Evolutionary conservation across 2,797 vertebrate species (phyloP), one percentile per base, ranked within the genome.

Genomic region (Enteromius mattozi): DNA sequence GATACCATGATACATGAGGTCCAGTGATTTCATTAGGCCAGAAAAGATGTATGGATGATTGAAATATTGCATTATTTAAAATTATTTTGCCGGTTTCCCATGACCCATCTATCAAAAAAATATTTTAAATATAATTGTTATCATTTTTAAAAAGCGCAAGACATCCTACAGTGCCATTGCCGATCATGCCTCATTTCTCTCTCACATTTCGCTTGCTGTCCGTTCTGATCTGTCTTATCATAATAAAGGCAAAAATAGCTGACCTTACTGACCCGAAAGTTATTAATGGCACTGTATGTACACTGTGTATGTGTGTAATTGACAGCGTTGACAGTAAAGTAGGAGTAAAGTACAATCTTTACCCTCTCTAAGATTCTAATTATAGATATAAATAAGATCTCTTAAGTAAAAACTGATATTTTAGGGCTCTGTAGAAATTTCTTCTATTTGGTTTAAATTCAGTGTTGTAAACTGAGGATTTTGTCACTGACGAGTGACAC

Each of bases 341-440:
- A n/a, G 27, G 9, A 54, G 37, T 37, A 7, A 37, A 47, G 45
- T 54, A 75, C 17, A 1, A 6, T n/a, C 10, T 76, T 19, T 76
- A 76, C 13, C 49, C 72, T 59, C 14, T 59, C 21, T 45, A 27
- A 40, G 74, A 59, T 77, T 59, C 16, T 40, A 77, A 59, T 77
- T 24, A 77, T 59, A 59, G 74, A 59, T 24, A 24, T 21, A 35
- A 21, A 76, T 24, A 35, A 10, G n/a, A 30, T 63, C 27, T 45
- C 59, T 4, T 45, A 19, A 61, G 56, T 27, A 9, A 17, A 78
- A 47, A 6, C 8, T 2, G 0, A 65, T 66, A 65, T 66, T 79
- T 47, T 65, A 27, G 8, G 49, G 4, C 24, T 21, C 33, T 10
- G 9, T 21, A 51, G 27, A 13, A 33, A 45, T 61, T 63, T 42